These are phyloP conservation scores for Cenopis cana DNA, from an alignment of 2,888 invertebrate species.

Conservation along the genomic window DNA sequence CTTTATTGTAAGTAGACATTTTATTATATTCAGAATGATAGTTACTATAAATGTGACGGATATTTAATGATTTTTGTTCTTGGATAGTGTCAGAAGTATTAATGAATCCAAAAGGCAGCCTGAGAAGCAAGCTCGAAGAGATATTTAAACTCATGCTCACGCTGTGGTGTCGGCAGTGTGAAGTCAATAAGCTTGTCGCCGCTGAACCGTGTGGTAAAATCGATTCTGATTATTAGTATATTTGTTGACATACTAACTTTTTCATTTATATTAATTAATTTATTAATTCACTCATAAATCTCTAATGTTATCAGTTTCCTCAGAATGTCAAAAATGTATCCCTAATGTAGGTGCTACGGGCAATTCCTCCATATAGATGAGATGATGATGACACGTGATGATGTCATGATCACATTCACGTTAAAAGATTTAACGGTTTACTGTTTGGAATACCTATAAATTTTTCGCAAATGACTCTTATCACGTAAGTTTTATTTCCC, in stretches of 20 bases:
- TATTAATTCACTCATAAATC: no score
- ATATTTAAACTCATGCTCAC: conserved; percentile 92
- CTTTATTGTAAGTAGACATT: conserved; percentile 69
- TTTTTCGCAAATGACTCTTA: no score
- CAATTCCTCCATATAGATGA: no score
- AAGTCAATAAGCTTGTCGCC: conserved; percentile 88
- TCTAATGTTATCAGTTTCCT: no score
- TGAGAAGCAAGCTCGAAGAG: conserved; percentile 89
- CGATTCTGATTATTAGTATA: background rate
- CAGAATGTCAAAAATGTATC: no score
- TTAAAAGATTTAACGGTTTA: background rate
- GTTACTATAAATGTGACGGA: background rate
- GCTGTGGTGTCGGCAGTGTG: conserved; percentile 92
- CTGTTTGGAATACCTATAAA: no score
- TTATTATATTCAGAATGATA: conserved; percentile 9
- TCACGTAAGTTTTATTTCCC: no score
- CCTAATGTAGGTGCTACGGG: no score
- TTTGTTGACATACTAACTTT: conserved; percentile 7
- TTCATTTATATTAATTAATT: background rate
- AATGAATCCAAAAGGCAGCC: conserved; percentile 68
- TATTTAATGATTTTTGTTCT: conserved; percentile 50
- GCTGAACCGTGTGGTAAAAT: conserved; percentile 84
- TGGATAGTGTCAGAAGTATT: conserved; percentile 75
- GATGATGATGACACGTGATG: no score
- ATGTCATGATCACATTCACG: background rate